These are phyloP conservation scores for Mola mola DNA, from an alignment of 2,113 vertebrate genomes.

Conservation along the genomic window DNA sequence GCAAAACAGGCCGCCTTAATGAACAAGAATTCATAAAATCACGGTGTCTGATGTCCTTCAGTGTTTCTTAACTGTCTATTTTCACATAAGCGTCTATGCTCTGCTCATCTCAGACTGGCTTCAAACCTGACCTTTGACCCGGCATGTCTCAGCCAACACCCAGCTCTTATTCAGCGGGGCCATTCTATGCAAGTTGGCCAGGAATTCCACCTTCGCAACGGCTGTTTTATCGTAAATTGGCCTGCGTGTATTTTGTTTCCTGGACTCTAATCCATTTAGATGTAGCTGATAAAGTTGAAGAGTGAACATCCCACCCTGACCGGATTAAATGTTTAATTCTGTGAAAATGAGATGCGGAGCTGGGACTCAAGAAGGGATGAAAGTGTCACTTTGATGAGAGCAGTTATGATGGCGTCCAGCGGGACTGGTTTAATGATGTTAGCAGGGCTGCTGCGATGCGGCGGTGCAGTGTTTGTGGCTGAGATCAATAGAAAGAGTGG, in stretches of 20 bases:
- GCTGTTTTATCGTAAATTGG: background rate
- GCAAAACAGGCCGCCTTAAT: conserved; percentile 32
- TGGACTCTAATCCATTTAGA: background rate
- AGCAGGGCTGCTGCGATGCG: conserved; percentile 47
- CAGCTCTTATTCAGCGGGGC: conserved; percentile 6
- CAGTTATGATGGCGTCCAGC: conserved; percentile 22
- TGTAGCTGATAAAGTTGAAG: background rate
- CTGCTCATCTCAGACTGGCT: conserved; percentile 14
- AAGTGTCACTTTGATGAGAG: conserved; percentile 23
- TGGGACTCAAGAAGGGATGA: conserved; percentile 7
- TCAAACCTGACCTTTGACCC: conserved; percentile 48
- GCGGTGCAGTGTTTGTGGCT: conserved; percentile 43
- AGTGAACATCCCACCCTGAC: conserved; percentile 3
- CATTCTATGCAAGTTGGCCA: background rate
- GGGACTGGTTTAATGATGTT: conserved; percentile 52
- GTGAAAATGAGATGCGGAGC: background rate
- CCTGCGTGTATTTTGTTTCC: too few species aligned
- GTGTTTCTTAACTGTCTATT: background rate
- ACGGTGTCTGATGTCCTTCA: background rate
- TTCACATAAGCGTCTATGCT: background rate
- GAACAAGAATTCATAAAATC: conserved; percentile 35
- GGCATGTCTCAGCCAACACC: conserved; percentile 32
- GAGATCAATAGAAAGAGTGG: conserved; percentile 63
- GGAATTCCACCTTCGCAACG: background rate
- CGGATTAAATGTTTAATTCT: conserved; percentile 1